Base-by-base conservation (phyloP, 2,888 invertebrate genomes). In the Strigamia transsilvanica region DNA sequence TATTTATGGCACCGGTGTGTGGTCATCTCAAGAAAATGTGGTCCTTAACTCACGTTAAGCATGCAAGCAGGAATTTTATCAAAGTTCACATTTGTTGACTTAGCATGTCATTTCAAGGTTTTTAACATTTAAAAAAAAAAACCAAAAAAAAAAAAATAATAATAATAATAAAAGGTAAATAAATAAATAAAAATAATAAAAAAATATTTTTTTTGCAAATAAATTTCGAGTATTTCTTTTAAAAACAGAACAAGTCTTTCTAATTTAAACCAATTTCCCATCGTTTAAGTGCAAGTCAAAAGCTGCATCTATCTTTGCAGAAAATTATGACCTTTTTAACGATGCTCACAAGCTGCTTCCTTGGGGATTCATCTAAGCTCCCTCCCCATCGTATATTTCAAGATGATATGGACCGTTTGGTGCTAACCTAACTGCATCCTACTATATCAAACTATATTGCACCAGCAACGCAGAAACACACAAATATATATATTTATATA, bases 31-130 rank as follows among this genome's bases (percentile, higher is more conserved):
- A 66, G 61, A 66, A 66, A 66, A 66, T 66, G 61, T 66, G 61
- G 61, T 66, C 61, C 61, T 66, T 66, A 66, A 66, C 61, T 66
- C 61, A 66, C 61, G 61, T 66, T 66, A 66, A 66, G 61, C 61
- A 66, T 66, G 61, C 61, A 66, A 66, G 61, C 61, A 66, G 61
- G 61, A 66, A 66, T 66, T 66, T 66, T 66, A 66, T 66, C 61
- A 66, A 66, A 66, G 61, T 66, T 66, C 61, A 66, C 61, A 66
- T 66, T 66, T 66, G 61, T 66, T 66, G 61, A 66, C 61, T 66
- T 66, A 66, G 18, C 61, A 66, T 66, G 61, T 66, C 61, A 66
- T 66, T 66, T 66, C 61, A 66, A 66, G 61, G 61, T 66, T 66
- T 51, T 51, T 18, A 51, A 51, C 3, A 13, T 3, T 15, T 18